phyloP scores from a whole-genome alignment of 2,888 invertebrate species.

The Diachrysia chrysitis region DNA sequence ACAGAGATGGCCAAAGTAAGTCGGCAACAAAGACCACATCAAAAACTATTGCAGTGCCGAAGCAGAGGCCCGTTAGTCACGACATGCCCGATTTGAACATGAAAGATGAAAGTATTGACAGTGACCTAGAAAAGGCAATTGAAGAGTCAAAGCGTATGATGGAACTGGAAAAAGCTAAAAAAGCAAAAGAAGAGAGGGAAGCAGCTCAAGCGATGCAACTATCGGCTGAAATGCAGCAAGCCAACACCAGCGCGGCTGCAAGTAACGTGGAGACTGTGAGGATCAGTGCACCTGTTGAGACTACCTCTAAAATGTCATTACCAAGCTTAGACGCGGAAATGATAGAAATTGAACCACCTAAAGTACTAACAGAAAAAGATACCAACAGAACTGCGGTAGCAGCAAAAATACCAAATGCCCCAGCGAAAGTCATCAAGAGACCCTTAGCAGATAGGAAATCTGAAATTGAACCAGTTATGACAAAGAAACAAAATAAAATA shows the following conservation, averaged over 20 bases:
- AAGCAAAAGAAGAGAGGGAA: conserved; percentile 84
- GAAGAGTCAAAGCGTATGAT: conserved; percentile 87
- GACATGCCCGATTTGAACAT: conserved; percentile 88
- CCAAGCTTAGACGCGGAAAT: conserved; percentile 81
- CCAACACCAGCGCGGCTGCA: conserved; percentile 74
- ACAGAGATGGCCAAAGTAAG: conserved; percentile 90
- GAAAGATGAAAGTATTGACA: conserved; percentile 87
- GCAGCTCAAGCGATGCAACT: conserved; percentile 78
- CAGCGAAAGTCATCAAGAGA: conserved; percentile 79
- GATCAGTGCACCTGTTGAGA: conserved; percentile 61
- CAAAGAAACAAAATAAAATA: conserved; percentile 79
- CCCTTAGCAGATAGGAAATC: conserved; percentile 77
- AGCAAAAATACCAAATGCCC: conserved; percentile 68
- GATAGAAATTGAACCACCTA: conserved; percentile 78
- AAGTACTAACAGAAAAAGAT: conserved; percentile 81
- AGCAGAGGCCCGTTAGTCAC: conserved; percentile 79
- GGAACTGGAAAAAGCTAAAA: conserved; percentile 83
- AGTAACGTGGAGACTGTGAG: conserved; percentile 59
- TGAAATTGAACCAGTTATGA: conserved; percentile 71
- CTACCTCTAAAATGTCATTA: conserved; percentile 78
- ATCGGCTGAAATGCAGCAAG: conserved; percentile 76
- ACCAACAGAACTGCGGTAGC: conserved; percentile 70
- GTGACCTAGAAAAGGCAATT: conserved; percentile 86
- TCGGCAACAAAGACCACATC: conserved; percentile 73
- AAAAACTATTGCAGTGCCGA: conserved; percentile 73